These are phyloP conservation scores for Magallana nippona DNA, from an alignment of 2,888 invertebrate species.

Conservation along the genomic window DNA sequence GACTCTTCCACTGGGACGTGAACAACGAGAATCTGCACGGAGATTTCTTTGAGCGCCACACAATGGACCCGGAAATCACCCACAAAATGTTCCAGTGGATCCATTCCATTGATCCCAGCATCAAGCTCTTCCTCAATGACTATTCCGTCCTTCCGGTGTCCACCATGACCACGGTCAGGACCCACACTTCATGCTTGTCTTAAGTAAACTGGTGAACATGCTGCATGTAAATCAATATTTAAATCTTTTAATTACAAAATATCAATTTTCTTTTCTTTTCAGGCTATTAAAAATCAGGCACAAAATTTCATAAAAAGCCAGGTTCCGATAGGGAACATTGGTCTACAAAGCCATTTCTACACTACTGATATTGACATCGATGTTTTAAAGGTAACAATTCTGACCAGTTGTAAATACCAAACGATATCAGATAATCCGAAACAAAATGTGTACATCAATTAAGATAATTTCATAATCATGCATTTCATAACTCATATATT, in stretches of 20 bases:
- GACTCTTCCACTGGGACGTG: conserved; percentile 60
- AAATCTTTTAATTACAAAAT: not conserved
- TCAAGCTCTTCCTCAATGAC: conserved; percentile 57
- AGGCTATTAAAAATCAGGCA: conserved; percentile 53
- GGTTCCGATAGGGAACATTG: conserved; percentile 54
- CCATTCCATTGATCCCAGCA: conserved; percentile 49
- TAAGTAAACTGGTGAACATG: not conserved
- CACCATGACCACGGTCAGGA: conserved; percentile 44
- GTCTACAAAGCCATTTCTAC: conserved; percentile 55
- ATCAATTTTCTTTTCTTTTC: not conserved
- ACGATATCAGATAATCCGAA: too few species aligned
- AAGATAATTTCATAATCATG: too few species aligned
- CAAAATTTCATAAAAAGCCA: conserved; percentile 38
- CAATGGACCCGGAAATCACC: conserved; percentile 50
- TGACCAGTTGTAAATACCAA: too few species aligned
- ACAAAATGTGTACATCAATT: too few species aligned
- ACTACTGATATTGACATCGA: conserved; percentile 35
- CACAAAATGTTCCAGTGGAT: conserved; percentile 55
- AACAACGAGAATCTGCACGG: conserved; percentile 58
- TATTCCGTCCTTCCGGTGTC: conserved; percentile 44
- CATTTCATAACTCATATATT: too few species aligned
- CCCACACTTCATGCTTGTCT: too few species aligned
- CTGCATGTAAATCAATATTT: not conserved
- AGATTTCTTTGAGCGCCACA: conserved; percentile 50
- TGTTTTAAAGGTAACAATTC: conserved; percentile 35